These are phyloP conservation scores for Lagopus leucura DNA, from an alignment of 2,113 vertebrate genomes.

Conservation along the genomic window DNA sequence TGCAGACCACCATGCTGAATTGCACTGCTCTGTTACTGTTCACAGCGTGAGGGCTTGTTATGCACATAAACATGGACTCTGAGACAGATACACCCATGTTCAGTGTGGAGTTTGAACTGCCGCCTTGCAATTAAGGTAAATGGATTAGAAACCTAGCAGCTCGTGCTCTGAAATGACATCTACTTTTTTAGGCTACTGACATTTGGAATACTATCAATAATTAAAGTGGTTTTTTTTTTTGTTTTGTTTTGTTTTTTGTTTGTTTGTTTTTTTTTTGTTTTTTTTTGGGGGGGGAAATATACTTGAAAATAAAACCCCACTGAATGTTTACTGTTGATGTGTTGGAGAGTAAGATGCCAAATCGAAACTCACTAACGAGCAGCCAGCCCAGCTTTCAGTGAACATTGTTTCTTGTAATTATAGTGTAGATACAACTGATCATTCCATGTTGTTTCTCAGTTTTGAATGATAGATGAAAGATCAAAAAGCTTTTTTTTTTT, in stretches of 20 bases:
- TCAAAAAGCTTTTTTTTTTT: not conserved
- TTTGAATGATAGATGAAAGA: constrained; percentile 2
- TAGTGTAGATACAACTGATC: not conserved
- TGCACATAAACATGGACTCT: not conserved
- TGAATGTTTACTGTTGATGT: not conserved
- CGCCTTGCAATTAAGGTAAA: not conserved
- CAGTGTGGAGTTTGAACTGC: not conserved
- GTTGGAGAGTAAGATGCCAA: not conserved
- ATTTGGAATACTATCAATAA: not conserved
- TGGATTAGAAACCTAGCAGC: not conserved
- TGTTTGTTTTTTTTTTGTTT: not conserved
- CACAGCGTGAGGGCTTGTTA: not conserved
- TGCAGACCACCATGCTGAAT: not conserved
- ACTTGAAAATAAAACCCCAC: not conserved
- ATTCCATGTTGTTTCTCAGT: not conserved
- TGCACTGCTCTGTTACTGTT: not conserved
- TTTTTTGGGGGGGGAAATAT: not conserved
- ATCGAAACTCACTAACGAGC: not conserved
- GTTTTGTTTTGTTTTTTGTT: too few species aligned
- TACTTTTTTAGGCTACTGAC: not conserved
- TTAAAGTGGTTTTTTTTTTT: not conserved
- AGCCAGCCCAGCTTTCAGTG: not conserved
- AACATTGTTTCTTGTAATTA: not conserved
- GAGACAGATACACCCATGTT: not conserved
- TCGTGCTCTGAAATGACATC: not conserved